Percentiles rank a stretch among this genome's conserved stretches.
These are phyloP conservation scores for Oenanthe melanoleuca DNA, from an alignment of 2,113 vertebrate species.

Conservation along the genomic window DNA sequence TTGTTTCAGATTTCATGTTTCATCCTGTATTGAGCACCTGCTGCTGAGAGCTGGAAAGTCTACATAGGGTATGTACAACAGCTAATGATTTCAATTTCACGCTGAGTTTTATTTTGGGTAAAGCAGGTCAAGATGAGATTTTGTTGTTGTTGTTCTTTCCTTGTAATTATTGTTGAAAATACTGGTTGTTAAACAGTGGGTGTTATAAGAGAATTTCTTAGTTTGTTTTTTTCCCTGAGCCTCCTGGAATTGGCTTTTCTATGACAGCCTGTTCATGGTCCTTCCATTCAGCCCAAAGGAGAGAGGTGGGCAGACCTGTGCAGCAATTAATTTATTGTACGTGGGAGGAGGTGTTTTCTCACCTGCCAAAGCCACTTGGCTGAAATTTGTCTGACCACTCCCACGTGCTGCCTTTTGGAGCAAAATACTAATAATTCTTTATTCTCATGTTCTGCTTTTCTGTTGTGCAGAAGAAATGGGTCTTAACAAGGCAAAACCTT, in stretches of 20 bases:
- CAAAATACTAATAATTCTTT: neutral
- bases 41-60: slow-evolving; percentile 62
- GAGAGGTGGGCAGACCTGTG: neutral
- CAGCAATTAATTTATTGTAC: neutral
- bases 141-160: neutral
- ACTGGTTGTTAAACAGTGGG: neutral
- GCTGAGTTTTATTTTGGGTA: neutral
- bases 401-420: neutral
- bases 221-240: neutral
- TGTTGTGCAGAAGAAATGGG: neutral
- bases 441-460: neutral
- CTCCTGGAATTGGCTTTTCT: neutral
- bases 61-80: slow-evolving; percentile 28
- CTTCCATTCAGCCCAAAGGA: neutral
- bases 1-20: slow-evolving; percentile 63
- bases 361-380: neutral
- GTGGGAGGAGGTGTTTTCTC: neutral
- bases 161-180: neutral
- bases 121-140: neutral
- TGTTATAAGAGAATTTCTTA: neutral
- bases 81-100: neutral
- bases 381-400: neutral
- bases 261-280: neutral
- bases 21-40: neutral
- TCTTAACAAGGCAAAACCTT: neutral